phyloP scores from a whole-genome alignment of 2,888 invertebrate genomes.

The Caenorhabditis virilis region DNA sequence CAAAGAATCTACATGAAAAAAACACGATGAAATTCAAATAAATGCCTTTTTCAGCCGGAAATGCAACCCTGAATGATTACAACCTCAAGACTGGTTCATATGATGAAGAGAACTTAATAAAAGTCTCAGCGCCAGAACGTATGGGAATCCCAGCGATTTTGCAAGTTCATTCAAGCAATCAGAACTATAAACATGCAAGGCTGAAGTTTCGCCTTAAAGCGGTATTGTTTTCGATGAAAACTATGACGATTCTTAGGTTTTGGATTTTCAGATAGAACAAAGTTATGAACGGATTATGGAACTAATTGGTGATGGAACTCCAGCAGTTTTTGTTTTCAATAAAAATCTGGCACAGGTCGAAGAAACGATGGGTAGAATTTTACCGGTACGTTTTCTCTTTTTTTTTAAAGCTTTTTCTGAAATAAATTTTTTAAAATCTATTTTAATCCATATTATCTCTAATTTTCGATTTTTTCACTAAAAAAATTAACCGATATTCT shows the following conservation, averaged over 20 bases:
- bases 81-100: conserved; percentile 15
- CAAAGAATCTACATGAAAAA: no score
- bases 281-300: conserved; percentile 17
- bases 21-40: neutral
- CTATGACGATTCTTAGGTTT: neutral
- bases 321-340: conserved; percentile 22
- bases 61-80: conserved; percentile 25
- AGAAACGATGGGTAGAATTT: conserved; percentile 6
- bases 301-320: conserved; percentile 7
- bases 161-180: conserved; percentile 4
- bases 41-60: conserved; percentile 19
- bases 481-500: no score
- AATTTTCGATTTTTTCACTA: no score
- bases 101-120: conserved; percentile 12
- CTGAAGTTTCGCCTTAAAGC: conserved; percentile 32
- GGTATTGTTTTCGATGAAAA: conserved; percentile 6
- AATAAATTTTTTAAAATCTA: no score
- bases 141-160: conserved; percentile 29
- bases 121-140: conserved; percentile 23
- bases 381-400: no score
- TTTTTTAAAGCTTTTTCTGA: neutral
- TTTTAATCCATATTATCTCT: no score
- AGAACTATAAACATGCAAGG: conserved; percentile 15
- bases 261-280: neutral
- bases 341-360: conserved; percentile 18